These are phyloP conservation scores for Haemorhous mexicanus DNA, from an alignment of 2,113 vertebrate genomes.

Conservation along the genomic window DNA sequence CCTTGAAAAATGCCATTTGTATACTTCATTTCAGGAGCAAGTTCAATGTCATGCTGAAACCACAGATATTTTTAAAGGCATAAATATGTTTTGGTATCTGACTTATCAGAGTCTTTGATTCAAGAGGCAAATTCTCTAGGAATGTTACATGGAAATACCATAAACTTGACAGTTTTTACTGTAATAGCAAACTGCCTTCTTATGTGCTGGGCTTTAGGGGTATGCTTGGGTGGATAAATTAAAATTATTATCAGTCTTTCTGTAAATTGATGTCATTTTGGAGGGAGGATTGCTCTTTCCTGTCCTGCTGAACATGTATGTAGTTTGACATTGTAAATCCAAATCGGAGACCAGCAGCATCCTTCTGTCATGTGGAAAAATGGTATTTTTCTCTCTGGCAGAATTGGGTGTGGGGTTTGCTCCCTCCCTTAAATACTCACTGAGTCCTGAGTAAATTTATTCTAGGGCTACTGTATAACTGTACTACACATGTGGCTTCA, in stretches of 20 bases:
- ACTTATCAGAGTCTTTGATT: background rate
- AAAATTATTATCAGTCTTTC: background rate
- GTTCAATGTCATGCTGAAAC: background rate
- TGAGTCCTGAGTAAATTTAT: background rate
- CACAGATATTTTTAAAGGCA: background rate
- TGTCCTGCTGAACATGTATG: background rate
- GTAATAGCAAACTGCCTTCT: background rate
- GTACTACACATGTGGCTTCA: background rate
- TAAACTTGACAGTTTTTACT: background rate
- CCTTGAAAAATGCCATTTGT: background rate
- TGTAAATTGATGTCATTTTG: background rate
- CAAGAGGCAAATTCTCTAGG: background rate
- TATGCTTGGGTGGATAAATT: background rate
- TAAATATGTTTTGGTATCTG: background rate
- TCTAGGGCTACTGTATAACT: background rate
- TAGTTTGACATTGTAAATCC: background rate
- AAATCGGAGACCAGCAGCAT: accelerated
- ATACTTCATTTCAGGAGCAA: background rate
- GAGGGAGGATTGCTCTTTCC: background rate
- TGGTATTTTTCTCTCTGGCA: background rate
- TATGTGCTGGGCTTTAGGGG: background rate
- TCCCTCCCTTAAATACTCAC: background rate
- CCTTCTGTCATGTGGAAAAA: background rate
- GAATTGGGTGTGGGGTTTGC: background rate
- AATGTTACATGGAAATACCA: background rate